A percentile compares a stretch with the other conserved stretches of the same genome.
Evolutionary conservation across 2,888 invertebrate species (phyloP).

Genomic region (Diplazon laetatorius): DNA sequence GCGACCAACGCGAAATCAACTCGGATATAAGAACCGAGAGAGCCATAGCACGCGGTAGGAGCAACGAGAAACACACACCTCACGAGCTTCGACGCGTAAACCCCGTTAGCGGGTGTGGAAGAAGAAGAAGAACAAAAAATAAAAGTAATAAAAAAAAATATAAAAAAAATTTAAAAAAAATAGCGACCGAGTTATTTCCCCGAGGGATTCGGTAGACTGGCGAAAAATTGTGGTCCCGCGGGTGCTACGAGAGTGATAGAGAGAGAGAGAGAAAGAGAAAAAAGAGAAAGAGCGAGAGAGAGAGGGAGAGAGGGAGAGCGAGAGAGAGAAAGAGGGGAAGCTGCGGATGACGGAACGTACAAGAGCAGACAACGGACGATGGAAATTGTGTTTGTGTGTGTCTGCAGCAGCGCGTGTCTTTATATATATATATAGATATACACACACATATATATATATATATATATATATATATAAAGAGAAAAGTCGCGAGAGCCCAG

Average conservation of each 20-base stretch:
- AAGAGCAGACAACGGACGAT: slow-evolving; percentile 14
- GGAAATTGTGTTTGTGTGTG: slow-evolving; percentile 7
- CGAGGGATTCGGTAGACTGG: slow-evolving; percentile 49
- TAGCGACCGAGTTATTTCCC: slow-evolving; percentile 54
- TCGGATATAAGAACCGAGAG: slow-evolving; percentile 11
- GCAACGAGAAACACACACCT: slow-evolving; percentile 45
- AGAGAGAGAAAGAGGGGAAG: slow-evolving; percentile 24
- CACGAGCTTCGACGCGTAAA: slow-evolving; percentile 55
- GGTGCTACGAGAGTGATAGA: slow-evolving; percentile 7
- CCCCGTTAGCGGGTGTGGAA: slow-evolving; percentile 45
- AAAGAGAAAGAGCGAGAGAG: slow-evolving; percentile 20
- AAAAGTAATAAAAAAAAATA: too few relatives aligned
- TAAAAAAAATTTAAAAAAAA: too few relatives aligned
- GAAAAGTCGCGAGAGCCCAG: slow-evolving; percentile 45
- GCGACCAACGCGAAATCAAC: slow-evolving; percentile 2
- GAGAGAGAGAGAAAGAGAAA: slow-evolving; percentile 12
- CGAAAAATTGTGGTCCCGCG: slow-evolving; percentile 43
- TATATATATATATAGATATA: slow-evolving; percentile 1
- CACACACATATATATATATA: neutral
- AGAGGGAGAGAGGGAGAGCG: slow-evolving; percentile 23
- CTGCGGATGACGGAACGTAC: slow-evolving; percentile 31
- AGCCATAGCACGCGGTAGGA: slow-evolving; percentile 11
- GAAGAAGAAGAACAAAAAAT: too few relatives aligned
- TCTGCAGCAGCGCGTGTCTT: neutral
- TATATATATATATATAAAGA: slow-evolving; percentile 7